Conservation (phyloP, 1,140 invertebrate genomes). For the Drosophila nikananu region DNA sequence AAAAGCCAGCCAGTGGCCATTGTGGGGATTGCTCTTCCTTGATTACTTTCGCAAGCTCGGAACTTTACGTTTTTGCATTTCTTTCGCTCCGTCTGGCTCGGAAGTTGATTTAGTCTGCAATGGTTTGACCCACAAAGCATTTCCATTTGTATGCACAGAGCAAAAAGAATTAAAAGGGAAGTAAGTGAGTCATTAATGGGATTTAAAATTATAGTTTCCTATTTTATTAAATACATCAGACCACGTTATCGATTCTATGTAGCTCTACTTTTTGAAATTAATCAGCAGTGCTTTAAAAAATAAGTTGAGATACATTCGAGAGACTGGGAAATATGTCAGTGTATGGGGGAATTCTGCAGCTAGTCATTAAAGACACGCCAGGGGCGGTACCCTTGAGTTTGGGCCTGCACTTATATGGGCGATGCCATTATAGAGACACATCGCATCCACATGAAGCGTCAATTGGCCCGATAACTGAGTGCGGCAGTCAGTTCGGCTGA, state of each 20-base stretch:
- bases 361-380: constrained; percentile 61
- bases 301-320: no score
- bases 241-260: neutral
- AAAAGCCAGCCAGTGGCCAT: constrained; percentile 35
- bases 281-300: no score
- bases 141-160: constrained; percentile 16
- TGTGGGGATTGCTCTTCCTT: constrained; percentile 41
- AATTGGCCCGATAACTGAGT: constrained; percentile 50
- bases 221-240: no score
- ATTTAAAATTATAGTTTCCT: no score
- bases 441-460: constrained; percentile 30
- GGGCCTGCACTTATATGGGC: constrained; percentile 22
- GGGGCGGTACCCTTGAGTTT: constrained; percentile 34
- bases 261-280: no score
- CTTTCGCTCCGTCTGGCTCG: constrained; percentile 36
- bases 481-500: constrained; percentile 21
- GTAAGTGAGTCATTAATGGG: no score
- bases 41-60: constrained; percentile 44
- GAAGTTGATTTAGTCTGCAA: constrained; percentile 45
- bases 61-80: constrained; percentile 49
- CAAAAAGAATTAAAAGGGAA: neutral
- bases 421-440: constrained; percentile 52
- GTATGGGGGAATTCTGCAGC: constrained; percentile 18
- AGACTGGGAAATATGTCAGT: neutral
- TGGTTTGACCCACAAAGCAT: constrained; percentile 50